Conservation (phyloP, 2,888 invertebrate genomes). For the Sphaeridia pumilis region DNA sequence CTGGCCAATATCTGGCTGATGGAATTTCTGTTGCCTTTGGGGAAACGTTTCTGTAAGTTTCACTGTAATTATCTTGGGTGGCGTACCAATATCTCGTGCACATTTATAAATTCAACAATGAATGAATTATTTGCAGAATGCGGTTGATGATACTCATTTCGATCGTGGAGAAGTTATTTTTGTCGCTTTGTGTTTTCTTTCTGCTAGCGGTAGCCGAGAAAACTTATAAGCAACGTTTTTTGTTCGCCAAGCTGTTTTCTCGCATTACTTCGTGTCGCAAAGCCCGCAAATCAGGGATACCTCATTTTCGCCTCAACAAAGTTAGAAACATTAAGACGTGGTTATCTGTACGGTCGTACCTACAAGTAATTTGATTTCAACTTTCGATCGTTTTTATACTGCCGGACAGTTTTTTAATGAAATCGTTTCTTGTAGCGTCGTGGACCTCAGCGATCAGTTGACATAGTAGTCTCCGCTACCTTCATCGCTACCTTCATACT, state of each 20-base stretch:
- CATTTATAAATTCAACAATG: too few species aligned
- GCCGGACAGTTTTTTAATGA: not conserved
- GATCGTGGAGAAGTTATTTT: constrained; percentile 55
- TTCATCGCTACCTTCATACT: constrained; percentile 77
- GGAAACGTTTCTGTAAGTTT: constrained; percentile 24
- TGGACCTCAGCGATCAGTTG: constrained; percentile 90
- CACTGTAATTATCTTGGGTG: not conserved
- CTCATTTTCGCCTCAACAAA: constrained; percentile 90
- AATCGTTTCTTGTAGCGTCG: constrained; percentile 53
- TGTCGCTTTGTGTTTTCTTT: constrained; percentile 74
- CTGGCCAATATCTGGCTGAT: constrained; percentile 21
- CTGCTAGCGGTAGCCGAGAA: constrained; percentile 85
- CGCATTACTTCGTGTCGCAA: constrained; percentile 85
- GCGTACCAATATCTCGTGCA: too few species aligned
- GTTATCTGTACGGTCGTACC: constrained; percentile 90
- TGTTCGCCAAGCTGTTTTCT: constrained; percentile 91
- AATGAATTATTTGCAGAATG: constrained; percentile 60
- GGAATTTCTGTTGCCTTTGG: constrained; percentile 26
- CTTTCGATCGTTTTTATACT: not conserved
- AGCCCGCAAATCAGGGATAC: constrained; percentile 82
- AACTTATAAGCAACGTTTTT: constrained; percentile 85
- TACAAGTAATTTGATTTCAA: constrained; percentile 54
- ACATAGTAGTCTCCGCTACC: constrained; percentile 87
- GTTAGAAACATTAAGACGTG: constrained; percentile 95
- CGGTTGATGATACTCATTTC: constrained; percentile 56